phyloP scores from a whole-genome alignment of 1,140 invertebrate genomes.

The Plodia interpunctella region DNA sequence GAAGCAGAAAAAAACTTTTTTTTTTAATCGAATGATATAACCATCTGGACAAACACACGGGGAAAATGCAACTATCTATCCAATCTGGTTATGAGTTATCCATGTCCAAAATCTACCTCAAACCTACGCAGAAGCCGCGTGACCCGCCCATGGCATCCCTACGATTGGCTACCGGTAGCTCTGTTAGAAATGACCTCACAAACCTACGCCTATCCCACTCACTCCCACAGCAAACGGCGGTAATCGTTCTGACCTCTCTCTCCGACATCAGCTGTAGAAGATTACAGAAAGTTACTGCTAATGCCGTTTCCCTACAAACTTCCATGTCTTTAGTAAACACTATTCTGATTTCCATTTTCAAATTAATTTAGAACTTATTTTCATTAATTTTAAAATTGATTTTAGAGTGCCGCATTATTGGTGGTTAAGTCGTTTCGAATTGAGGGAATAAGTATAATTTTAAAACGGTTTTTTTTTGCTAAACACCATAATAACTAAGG shows the following conservation, averaged over 20 bases:
- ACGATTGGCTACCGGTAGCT: constrained; percentile 5
- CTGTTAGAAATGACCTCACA: neutral
- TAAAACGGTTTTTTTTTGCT: constrained; percentile 8
- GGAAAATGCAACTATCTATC: neutral
- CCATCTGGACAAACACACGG: neutral
- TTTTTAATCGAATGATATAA: too few species aligned
- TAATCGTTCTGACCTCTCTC: neutral
- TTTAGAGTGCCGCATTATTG: neutral
- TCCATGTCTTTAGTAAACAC: neutral
- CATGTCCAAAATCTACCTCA: neutral
- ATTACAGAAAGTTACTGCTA: constrained; percentile 12
- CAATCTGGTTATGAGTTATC: neutral
- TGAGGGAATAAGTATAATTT: constrained; percentile 1
- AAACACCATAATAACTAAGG: constrained; percentile 11
- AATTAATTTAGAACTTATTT: neutral
- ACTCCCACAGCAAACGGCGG: neutral
- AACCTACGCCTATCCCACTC: neutral
- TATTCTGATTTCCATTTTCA: neutral
- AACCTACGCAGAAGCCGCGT: neutral
- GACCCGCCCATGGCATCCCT: constrained; percentile 2
- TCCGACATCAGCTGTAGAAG: constrained; percentile 2
- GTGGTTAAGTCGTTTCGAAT: neutral
- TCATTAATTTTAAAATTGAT: neutral
- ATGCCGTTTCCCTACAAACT: constrained; percentile 4
- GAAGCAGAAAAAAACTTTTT: too few species aligned